phyloP scores from a whole-genome alignment of 2,113 vertebrate species.

The Notarius lentiginosus region DNA sequence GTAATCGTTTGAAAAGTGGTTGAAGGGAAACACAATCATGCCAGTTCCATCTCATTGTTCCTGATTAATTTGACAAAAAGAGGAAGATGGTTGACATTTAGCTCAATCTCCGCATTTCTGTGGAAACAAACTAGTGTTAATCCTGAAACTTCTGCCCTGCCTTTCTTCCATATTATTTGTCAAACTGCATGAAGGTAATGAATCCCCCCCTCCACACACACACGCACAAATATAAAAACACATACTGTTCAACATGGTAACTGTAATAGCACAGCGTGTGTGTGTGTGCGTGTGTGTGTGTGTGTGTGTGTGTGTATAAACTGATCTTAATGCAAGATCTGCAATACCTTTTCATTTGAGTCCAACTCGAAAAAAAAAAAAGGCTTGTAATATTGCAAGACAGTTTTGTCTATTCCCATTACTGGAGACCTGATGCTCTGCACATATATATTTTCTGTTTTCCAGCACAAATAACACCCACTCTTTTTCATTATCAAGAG shows the following conservation, averaged over 20 bases:
- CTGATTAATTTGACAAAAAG: neutral
- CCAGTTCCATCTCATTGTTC: neutral
- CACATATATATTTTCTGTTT: too few relatives aligned
- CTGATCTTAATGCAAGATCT: neutral
- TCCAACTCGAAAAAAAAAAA: neutral
- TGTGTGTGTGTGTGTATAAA: neutral
- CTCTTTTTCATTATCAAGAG: neutral
- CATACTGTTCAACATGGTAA: neutral
- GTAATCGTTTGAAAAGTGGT: neutral
- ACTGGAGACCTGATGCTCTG: neutral
- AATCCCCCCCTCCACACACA: neutral
- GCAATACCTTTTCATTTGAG: neutral
- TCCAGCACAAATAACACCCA: too few relatives aligned
- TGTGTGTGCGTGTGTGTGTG: neutral
- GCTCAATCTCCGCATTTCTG: neutral
- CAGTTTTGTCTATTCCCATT: neutral
- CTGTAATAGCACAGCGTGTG: neutral
- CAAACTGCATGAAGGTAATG: too few relatives aligned
- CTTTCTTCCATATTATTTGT: neutral
- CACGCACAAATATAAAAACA: neutral
- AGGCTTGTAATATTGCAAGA: neutral
- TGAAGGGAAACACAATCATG: neutral
- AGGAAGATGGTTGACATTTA: neutral
- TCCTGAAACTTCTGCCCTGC: neutral
- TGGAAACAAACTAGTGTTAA: neutral